Base-by-base conservation (phyloP, 1,140 invertebrate genomes). In the Cardiocondyla obscurior region DNA sequence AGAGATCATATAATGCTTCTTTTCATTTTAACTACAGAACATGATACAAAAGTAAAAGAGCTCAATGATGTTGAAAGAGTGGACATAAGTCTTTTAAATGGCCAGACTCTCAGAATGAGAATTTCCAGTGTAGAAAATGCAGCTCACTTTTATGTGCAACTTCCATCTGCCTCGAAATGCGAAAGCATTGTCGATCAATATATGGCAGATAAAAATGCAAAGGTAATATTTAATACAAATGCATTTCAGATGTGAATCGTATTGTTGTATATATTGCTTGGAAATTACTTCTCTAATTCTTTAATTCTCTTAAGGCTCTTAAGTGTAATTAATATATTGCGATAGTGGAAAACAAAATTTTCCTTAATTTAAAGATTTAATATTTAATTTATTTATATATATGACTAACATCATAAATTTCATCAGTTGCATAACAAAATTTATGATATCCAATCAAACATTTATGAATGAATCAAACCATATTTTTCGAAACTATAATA, bases 91-190 rank as follows among this genome's bases (percentile, higher is more conserved):
- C 85, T 94, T 7, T 86, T 94, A 12, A 83, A 86, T 28, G 92
- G 92, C 60, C 94, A 95, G 82, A 87, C 81, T 16, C 69, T 95
- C 14, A 64, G 87, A 58, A 91, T 90, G 3, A 91, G 90, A 69
- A 86, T 94, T 30, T 92, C 92, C 19, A 91, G 85, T 82, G 90
- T 94, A 16, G 88, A 90, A 69, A 84, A 77, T n/a, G 81, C 90
- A 25, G 74, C 65, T 6, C 93, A 92, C 57, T 95, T 95, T 84
- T 90, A 93, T 69, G 76, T 95, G 62, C 92, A 93, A 49, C 86
- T 94, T 36, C 86, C 90, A n/a, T 90, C 91, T 22, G 93, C 91
- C 4, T 58, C 83, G 36, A 69, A 83, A 25, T 92, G 87, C 81
- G 84, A 93, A 53, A 60, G 87, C 28, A 67, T 69, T 14, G 83